Evolutionary conservation across 2,113 vertebrate species (phyloP).

Genomic region (Cyphomyrus discorhynchus): DNA sequence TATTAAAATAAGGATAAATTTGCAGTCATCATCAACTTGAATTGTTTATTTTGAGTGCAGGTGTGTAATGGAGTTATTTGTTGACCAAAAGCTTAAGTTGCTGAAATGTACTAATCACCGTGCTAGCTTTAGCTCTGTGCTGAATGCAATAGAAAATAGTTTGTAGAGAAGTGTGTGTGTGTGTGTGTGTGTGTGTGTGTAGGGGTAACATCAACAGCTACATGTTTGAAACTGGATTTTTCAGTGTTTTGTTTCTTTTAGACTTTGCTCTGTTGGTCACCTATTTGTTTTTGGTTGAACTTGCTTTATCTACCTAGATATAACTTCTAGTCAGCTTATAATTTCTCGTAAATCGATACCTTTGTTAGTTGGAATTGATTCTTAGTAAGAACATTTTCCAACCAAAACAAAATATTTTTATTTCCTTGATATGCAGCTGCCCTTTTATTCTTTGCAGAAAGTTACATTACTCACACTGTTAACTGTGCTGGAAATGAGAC

Average conservation of each 20-base stretch:
- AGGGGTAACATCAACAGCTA: neutral
- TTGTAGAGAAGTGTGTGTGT: neutral
- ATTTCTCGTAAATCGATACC: neutral
- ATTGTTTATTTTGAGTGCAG: neutral
- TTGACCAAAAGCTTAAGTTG: neutral
- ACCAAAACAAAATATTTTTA: neutral
- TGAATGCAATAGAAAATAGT: neutral
- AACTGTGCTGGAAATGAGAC: neutral
- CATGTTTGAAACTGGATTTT: neutral
- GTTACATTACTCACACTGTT: neutral
- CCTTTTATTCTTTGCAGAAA: neutral
- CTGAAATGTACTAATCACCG: neutral
- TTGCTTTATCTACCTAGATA: neutral
- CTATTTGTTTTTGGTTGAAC: neutral
- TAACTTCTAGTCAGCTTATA: neutral
- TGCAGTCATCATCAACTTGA: slow-evolving; percentile 4
- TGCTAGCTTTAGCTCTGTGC: neutral
- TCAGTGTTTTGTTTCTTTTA: neutral
- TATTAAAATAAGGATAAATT: slow-evolving; percentile 43
- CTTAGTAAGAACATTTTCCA: neutral
- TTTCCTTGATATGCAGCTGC: neutral
- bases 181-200: neutral
- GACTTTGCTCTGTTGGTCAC: neutral
- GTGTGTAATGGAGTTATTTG: neutral
- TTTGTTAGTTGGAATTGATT: neutral